These are phyloP conservation scores for Xestobium rufovillosum DNA, from an alignment of 2,888 invertebrate species.

Conservation along the genomic window DNA sequence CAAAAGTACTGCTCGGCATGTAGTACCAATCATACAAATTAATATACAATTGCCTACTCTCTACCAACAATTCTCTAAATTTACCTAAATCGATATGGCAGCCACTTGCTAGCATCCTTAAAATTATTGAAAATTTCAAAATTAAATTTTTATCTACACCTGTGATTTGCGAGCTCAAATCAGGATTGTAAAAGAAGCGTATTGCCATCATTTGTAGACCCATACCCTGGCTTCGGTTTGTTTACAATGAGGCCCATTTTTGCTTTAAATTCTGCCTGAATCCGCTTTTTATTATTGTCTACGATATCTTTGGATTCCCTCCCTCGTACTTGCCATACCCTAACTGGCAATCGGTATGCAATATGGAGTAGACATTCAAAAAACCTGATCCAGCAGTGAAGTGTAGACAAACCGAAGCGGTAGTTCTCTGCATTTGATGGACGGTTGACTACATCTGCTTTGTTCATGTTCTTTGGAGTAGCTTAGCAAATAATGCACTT, in stretches of 20 bases:
- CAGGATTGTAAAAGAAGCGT: conserved; percentile 7
- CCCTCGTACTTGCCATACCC: conserved; percentile 28
- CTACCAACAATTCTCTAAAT: conserved; percentile 2
- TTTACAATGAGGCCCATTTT: conserved; percentile 21
- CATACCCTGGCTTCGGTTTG: conserved; percentile 21
- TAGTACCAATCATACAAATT: neutral
- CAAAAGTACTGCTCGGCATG: conserved; percentile 3
- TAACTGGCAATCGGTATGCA: conserved; percentile 25
- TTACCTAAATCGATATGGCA: conserved; percentile 1
- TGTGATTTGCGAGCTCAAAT: no score
- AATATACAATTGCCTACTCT: neutral
- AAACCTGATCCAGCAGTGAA: conserved; percentile 29
- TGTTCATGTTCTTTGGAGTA: conserved; percentile 14
- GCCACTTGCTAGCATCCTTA: conserved; percentile 1
- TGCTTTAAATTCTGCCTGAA: conserved; percentile 15
- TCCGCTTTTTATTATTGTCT: conserved; percentile 21
- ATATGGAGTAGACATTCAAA: conserved; percentile 30
- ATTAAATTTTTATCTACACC: conserved; percentile 1
- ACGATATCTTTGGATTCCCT: conserved; percentile 21
- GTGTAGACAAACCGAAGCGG: conserved; percentile 21
- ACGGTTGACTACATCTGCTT: conserved; percentile 10
- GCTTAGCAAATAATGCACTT: conserved; percentile 14
- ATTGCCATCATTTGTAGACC: conserved; percentile 20
- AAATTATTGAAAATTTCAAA: neutral
- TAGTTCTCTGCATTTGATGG: conserved; percentile 12